Evolutionary conservation across 2,888 invertebrate species (phyloP).

Genomic region (Argyresthia albistria): DNA sequence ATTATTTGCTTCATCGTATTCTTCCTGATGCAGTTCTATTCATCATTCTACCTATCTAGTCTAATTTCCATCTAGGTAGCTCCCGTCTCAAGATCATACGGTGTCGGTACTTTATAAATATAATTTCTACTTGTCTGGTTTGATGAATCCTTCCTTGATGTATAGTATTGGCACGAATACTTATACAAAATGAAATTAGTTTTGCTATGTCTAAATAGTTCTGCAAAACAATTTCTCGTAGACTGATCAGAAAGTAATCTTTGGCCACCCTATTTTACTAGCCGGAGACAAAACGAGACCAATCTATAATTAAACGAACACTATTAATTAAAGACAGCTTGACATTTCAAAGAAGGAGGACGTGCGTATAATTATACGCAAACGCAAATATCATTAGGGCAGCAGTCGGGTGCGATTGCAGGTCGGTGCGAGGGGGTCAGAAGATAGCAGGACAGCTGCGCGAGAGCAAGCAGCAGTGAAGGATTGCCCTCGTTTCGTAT

Average conservation of each 20-base stretch:
- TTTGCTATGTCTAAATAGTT: too few relatives aligned
- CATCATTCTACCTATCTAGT: too few relatives aligned
- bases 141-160: too few relatives aligned
- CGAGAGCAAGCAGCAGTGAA: constrained; percentile 46
- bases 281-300: constrained; percentile 25
- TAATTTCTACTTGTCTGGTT: too few relatives aligned
- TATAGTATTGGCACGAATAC: too few relatives aligned
- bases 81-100: too few relatives aligned
- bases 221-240: too few relatives aligned
- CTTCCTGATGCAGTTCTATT: too few relatives aligned
- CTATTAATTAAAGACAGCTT: constrained; percentile 67
- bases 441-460: constrained; percentile 25
- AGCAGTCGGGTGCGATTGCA: constrained; percentile 49
- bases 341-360: constrained; percentile 70
- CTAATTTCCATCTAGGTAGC: too few relatives aligned
- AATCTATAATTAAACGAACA: constrained; percentile 48
- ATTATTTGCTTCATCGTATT: too few relatives aligned
- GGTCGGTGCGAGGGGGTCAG: constrained; percentile 22
- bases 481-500: constrained; percentile 59
- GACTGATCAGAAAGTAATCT: neutral
- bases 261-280: neutral
- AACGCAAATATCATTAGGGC: constrained; percentile 71
- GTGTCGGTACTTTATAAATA: too few relatives aligned
- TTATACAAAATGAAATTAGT: too few relatives aligned
- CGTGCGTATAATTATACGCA: constrained; percentile 64